A percentile compares a stretch with the other conserved stretches of the same genome.
Evolutionary conservation across 2,113 vertebrate species (phyloP).

Genomic region (Peromyscus californicus): DNA sequence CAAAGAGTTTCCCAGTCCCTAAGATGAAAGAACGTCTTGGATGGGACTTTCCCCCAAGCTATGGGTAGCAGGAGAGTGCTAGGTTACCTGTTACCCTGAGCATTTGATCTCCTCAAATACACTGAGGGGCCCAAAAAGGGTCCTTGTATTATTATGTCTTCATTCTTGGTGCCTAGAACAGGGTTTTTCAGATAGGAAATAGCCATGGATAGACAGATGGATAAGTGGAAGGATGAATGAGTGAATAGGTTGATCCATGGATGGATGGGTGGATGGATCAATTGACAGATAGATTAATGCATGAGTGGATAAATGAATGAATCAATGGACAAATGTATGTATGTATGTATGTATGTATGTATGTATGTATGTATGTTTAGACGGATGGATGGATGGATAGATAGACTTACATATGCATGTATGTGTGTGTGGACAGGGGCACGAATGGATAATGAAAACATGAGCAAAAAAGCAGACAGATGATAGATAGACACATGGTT

Average conservation of each 20-base stretch:
- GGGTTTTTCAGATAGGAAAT: background rate
- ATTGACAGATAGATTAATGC: background rate
- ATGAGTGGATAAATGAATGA: background rate
- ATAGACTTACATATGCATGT: too few relatives aligned
- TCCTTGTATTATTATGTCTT: background rate
- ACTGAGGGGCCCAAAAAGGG: too few relatives aligned
- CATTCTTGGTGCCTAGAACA: background rate
- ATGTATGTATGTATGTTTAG: rapidly evolving
- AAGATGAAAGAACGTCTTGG: background rate
- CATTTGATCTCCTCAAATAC: rapidly evolving
- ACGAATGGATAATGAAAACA: background rate
- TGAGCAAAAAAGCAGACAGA: background rate
- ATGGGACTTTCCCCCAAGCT: background rate
- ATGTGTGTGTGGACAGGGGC: rapidly evolving
- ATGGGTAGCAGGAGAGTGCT: rapidly evolving
- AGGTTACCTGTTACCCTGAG: background rate
- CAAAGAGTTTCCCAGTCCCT: background rate
- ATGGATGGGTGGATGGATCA: background rate
- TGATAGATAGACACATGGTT: background rate
- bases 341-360: too few relatives aligned
- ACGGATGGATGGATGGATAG: rapidly evolving
- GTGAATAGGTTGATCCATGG: background rate
- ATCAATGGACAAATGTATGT: rapidly evolving
- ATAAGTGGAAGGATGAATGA: background rate
- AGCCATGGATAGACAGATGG: background rate